Evolutionary conservation across 2,113 vertebrate species (phyloP).

Genomic region (Microcebus tavaratra): DNA sequence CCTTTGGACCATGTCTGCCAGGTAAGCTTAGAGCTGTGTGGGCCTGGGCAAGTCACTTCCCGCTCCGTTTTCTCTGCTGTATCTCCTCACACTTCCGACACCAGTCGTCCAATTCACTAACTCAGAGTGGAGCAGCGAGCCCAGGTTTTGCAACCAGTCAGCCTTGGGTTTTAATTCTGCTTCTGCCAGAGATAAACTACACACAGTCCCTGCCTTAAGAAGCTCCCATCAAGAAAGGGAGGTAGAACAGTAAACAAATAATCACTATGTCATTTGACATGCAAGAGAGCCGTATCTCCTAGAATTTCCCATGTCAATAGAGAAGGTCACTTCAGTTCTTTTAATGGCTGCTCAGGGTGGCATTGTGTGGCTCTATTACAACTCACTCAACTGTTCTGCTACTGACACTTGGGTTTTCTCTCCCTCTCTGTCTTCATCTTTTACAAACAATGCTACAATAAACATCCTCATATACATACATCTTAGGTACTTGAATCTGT

Average conservation of each 20-base stretch:
- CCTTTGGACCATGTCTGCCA: background rate
- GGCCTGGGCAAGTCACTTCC: background rate
- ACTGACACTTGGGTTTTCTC: too few relatives aligned
- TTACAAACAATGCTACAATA: background rate
- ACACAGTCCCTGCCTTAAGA: background rate
- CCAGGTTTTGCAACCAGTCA: background rate
- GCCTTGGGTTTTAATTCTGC: background rate
- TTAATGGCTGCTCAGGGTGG: background rate
- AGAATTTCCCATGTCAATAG: background rate
- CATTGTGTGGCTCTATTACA: background rate
- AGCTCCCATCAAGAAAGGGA: background rate
- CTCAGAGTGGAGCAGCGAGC: background rate
- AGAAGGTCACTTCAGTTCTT: background rate
- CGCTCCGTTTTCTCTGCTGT: background rate
- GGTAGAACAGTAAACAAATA: background rate
- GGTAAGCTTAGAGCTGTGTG: background rate
- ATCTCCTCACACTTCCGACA: background rate
- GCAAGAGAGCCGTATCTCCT: background rate
- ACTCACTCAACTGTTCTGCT: background rate
- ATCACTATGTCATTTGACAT: rapidly evolving
- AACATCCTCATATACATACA: background rate
- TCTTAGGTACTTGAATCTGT: background rate
- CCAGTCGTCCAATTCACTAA: background rate
- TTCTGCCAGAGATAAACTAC: background rate
- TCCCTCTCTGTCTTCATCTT: background rate